A percentile compares a stretch with the other conserved stretches of the same genome.
Conservation (phyloP, 2,888 invertebrate species). For the Diogma glabrata region DNA sequence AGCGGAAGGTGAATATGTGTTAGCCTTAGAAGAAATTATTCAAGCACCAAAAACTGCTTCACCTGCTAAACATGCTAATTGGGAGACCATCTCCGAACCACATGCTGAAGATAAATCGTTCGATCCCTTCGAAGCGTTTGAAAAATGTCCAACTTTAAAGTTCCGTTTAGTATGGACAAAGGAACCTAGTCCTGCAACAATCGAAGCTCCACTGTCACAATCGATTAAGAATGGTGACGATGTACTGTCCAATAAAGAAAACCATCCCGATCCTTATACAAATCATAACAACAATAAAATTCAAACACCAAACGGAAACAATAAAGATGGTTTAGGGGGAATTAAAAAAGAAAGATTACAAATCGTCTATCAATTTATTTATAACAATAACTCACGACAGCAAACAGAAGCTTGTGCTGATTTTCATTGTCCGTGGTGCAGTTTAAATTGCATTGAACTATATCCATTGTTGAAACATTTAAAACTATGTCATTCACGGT, state of each 20-base stretch:
- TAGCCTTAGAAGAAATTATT: constrained; percentile 65
- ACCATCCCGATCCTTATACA: constrained; percentile 16
- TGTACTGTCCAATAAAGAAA: constrained; percentile 31
- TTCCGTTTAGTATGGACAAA: constrained; percentile 76
- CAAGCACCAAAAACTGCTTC: constrained; percentile 33
- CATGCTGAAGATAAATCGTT: constrained; percentile 26
- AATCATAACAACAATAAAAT: not conserved
- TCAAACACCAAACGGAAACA: not conserved
- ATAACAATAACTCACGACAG: constrained; percentile 88
- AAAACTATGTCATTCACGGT: constrained; percentile 85
- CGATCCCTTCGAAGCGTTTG: constrained; percentile 62
- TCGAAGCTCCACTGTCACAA: constrained; percentile 49
- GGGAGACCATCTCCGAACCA: constrained; percentile 51
- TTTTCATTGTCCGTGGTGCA: constrained; percentile 93
- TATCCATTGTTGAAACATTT: constrained; percentile 88
- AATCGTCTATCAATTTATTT: constrained; percentile 91
- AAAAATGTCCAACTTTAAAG: constrained; percentile 70
- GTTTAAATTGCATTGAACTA: constrained; percentile 73
- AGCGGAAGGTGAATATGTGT: constrained; percentile 82
- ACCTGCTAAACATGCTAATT: constrained; percentile 59
- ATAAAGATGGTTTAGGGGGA: constrained; percentile 8
- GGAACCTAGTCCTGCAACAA: constrained; percentile 52
- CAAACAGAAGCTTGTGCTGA: constrained; percentile 92
- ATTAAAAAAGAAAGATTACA: constrained; percentile 45
- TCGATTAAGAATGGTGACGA: constrained; percentile 17